Base-by-base conservation (phyloP, 2,888 invertebrate genomes). In the Diabrotica balteata region DNA sequence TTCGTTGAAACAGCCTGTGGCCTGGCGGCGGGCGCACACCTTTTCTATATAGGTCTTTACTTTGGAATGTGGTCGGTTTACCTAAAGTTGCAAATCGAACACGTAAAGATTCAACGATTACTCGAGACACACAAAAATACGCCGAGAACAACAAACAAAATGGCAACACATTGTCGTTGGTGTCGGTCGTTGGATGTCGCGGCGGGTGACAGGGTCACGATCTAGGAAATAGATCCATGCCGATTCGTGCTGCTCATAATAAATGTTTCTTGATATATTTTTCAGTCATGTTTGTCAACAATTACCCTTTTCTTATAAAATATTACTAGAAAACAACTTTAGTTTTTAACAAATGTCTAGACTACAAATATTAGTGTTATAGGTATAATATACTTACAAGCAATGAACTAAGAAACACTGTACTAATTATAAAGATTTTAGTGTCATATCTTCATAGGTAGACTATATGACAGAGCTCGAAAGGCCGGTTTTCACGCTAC, bases 81-180 rank as follows among this genome's bases (percentile, higher is more conserved):
- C 76, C 76, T 73, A 76, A 76, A 76, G 74, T 76, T 72, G 76
- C 76, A 73, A 77, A 77, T 77, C 76, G 72, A 73, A 75, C 74
- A 75, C 73, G 72, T 72, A 71, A 73, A 73, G 75, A 75, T 73
- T 71, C 73, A 58, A 59, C 74, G 73, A 76, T 75, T 76, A 76
- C 70, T 66, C 44, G 69, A 66, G 72, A 74, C 73, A 73, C 68
- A 70, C 71, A 74, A 75, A 76, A 76, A 76, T 75, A 65, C 73
- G 60, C 55, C 63, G 63, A 61, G 69, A 71, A 73, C 73, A 73
- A 65, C 66, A 44, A 58, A 58, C 51, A 52, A 59, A 59, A 65
- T 45, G 47, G 59, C 51, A 61, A 61, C 63, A 69, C 68, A 71
- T 69, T 72, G 72, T 51, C 43, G 47, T 7, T 63, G 46, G 52